Percentiles rank a stretch among this genome's conserved stretches.
Evolutionary conservation across 2,888 invertebrate species (phyloP).

Genomic region (Leptogaster cylindrica): DNA sequence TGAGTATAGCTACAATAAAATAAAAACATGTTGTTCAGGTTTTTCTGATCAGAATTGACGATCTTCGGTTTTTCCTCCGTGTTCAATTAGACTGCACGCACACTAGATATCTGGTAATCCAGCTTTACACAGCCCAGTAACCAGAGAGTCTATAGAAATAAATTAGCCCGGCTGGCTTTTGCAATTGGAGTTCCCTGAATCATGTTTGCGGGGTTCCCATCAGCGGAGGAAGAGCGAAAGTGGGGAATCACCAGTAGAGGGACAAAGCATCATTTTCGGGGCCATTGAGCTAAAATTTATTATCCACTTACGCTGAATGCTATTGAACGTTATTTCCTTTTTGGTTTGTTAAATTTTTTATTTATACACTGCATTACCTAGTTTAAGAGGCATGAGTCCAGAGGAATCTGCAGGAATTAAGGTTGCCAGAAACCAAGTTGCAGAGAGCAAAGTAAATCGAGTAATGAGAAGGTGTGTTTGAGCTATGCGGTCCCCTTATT

Average conservation of each 20-base stretch:
- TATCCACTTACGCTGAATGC: conserved; percentile 42
- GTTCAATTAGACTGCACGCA: too few relatives aligned
- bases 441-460: neutral
- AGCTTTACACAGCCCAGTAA: too few relatives aligned
- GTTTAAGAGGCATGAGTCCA: conserved; percentile 2
- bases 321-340: conserved; percentile 39
- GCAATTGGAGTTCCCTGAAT: neutral
- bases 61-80: too few relatives aligned
- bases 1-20: too few relatives aligned
- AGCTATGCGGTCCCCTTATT: conserved; percentile 29
- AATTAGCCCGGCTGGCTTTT: neutral
- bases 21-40: too few relatives aligned
- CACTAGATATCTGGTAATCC: too few relatives aligned
- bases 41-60: too few relatives aligned
- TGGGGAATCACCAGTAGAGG: conserved; percentile 8
- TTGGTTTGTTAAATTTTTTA: conserved; percentile 41
- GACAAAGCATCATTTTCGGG: conserved; percentile 46
- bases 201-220: neutral
- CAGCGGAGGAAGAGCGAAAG: too few relatives aligned
- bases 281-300: conserved; percentile 47
- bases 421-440: neutral
- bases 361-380: conserved; percentile 22
- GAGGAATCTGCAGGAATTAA: conserved; percentile 10
- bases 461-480: conserved; percentile 24
- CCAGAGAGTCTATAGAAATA: too few relatives aligned